Conservation (phyloP, 2,113 vertebrate species). For the Labrus mixtus region DNA sequence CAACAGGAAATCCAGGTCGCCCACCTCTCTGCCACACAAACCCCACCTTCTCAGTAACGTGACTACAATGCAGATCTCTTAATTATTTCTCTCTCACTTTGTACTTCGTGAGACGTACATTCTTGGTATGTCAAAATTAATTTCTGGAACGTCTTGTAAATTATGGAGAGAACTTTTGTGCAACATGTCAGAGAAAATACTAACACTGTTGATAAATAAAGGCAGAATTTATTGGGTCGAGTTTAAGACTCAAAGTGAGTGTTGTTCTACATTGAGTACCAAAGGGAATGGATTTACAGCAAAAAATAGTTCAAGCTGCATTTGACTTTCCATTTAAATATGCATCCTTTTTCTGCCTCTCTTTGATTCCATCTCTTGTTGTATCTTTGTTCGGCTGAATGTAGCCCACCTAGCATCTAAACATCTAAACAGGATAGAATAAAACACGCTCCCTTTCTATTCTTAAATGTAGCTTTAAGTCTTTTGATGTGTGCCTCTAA, state of each 20-base stretch:
- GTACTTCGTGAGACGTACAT: too few species aligned
- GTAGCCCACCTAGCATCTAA: slow-evolving; percentile 1
- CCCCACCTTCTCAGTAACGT: slow-evolving; percentile 18
- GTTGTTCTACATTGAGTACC: not conserved
- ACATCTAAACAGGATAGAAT: slow-evolving; percentile 20
- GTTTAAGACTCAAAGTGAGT: not conserved
- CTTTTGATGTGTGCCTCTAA: slow-evolving; percentile 32
- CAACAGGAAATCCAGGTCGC: slow-evolving; percentile 55
- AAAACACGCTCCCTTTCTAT: not conserved
- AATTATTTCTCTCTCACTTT: slow-evolving; percentile 29
- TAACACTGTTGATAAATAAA: not conserved
- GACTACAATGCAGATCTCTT: slow-evolving; percentile 23
- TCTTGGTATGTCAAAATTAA: slow-evolving; percentile 11
- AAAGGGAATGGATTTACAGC: not conserved
- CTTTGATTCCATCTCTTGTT: slow-evolving; percentile 22
- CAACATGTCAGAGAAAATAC: not conserved
- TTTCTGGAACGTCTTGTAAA: slow-evolving; percentile 3
- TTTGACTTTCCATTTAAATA: slow-evolving; percentile 20
- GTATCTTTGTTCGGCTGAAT: not conserved
- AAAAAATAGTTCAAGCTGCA: not conserved
- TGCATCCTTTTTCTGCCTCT: not conserved
- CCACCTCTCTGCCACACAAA: slow-evolving; percentile 41
- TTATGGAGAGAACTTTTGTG: not conserved
- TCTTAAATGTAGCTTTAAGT: slow-evolving; percentile 29
- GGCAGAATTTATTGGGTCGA: not conserved